A percentile compares a stretch with the other conserved stretches of the same genome.
These are phyloP conservation scores for Pardosa pseudoannulata DNA, from an alignment of 2,888 invertebrate species.

Conservation along the genomic window DNA sequence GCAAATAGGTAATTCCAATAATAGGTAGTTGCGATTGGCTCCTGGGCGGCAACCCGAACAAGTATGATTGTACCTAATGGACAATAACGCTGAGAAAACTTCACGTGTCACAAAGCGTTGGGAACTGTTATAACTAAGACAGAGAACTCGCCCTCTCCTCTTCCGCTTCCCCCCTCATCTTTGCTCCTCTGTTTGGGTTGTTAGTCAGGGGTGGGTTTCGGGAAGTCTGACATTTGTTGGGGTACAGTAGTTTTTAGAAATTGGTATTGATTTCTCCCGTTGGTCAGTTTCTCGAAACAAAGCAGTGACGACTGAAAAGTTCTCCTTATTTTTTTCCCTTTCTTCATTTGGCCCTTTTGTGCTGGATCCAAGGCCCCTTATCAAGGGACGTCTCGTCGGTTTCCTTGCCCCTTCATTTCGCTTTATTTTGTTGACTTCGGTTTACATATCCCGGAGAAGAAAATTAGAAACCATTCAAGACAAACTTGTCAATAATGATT, in stretches of 20 bases:
- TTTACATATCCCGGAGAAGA: constrained; percentile 64
- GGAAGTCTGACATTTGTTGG: constrained; percentile 63
- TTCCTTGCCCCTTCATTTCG: not conserved
- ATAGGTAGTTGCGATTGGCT: constrained; percentile 68
- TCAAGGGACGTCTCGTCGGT: not conserved
- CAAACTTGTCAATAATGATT: constrained; percentile 54
- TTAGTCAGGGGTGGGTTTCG: constrained; percentile 43
- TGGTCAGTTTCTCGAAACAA: constrained; percentile 54
- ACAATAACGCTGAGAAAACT: constrained; percentile 66
- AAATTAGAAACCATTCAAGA: constrained; percentile 68
- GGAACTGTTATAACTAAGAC: constrained; percentile 70
- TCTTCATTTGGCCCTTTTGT: constrained; percentile 53
- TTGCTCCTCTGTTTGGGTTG: constrained; percentile 32
- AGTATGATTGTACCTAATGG: constrained; percentile 70
- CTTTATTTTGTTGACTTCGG: constrained; percentile 20
- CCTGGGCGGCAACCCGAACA: constrained; percentile 65
- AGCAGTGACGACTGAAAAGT: constrained; percentile 24
- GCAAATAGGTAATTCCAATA: constrained; percentile 72
- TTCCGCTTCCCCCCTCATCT: constrained; percentile 2
- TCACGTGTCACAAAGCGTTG: constrained; percentile 67
- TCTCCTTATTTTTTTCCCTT: constrained; percentile 11
- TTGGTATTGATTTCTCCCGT: constrained; percentile 61
- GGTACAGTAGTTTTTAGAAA: constrained; percentile 54
- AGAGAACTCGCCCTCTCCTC: constrained; percentile 23
- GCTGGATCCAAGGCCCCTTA: not conserved